Percentiles rank a stretch among this genome's conserved stretches.
These are phyloP conservation scores for Hypotaenidia philippensis DNA, from an alignment of 2,797 vertebrate species.

Conservation along the genomic window DNA sequence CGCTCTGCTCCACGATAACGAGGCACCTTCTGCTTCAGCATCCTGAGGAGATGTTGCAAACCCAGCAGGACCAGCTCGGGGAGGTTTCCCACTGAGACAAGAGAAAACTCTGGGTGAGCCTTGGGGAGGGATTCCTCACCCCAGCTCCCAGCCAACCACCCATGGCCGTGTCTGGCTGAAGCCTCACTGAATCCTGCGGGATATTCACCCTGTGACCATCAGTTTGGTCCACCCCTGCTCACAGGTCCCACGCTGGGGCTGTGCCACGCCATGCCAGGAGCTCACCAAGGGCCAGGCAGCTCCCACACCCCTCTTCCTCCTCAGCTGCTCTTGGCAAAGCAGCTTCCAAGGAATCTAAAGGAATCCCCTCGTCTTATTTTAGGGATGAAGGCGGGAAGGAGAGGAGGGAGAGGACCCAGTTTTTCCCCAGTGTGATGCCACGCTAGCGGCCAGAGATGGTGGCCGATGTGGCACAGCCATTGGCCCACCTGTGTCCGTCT, in stretches of 20 bases:
- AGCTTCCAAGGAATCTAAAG: background rate
- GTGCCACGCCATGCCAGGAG: rapidly evolving
- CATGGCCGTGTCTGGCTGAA: too few relatives aligned
- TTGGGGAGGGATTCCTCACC: too few relatives aligned
- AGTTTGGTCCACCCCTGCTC: background rate
- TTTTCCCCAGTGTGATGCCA: background rate
- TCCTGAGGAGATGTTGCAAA: background rate
- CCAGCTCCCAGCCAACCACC: too few relatives aligned
- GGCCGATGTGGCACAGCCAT: slow-evolving; percentile 61
- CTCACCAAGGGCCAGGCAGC: background rate
- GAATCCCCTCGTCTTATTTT: background rate
- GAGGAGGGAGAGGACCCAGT: background rate
- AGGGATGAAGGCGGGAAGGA: background rate
- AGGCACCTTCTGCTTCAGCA: background rate
- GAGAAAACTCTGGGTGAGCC: rapidly evolving
- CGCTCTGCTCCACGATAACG: background rate
- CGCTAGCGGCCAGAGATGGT: background rate
- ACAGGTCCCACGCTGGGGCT: background rate
- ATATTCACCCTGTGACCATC: background rate
- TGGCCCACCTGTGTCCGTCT: slow-evolving; percentile 55
- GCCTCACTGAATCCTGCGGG: background rate
- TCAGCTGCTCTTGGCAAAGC: background rate
- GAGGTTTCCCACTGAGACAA: background rate
- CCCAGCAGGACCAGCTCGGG: background rate
- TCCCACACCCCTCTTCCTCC: rapidly evolving